phyloP scores from a whole-genome alignment of 2,797 vertebrate genomes.

The Gephyroberyx darwinii region DNA sequence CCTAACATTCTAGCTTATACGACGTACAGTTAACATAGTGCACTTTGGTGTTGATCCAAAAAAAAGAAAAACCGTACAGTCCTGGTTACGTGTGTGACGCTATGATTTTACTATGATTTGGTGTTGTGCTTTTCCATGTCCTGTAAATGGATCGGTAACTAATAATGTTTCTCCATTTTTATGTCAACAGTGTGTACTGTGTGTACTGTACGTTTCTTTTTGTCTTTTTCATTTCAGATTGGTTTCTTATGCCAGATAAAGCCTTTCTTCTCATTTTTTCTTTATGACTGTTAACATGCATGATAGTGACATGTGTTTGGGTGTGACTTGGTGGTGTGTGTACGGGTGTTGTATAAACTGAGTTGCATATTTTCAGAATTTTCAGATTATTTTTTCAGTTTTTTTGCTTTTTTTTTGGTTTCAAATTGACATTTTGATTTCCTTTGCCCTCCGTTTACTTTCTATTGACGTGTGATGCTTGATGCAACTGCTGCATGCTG shows the following conservation, averaged over 20 bases:
- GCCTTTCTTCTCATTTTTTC: slow-evolving; percentile 7
- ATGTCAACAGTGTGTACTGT: slow-evolving; percentile 39
- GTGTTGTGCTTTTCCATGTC: slow-evolving; percentile 22
- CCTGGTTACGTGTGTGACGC: slow-evolving; percentile 13
- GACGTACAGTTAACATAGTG: slow-evolving; percentile 74
- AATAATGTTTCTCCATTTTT: slow-evolving; percentile 41
- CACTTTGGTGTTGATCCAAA: slow-evolving; percentile 75
- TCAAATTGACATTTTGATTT: slow-evolving; percentile 8
- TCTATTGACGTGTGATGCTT: slow-evolving; percentile 66
- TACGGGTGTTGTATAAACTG: slow-evolving; percentile 17
- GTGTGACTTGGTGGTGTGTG: slow-evolving; percentile 42
- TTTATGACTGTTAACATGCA: slow-evolving; percentile 57
- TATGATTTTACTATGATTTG: slow-evolving; percentile 50
- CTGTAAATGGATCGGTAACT: slow-evolving; percentile 30
- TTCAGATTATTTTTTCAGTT: not conserved
- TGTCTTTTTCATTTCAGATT: slow-evolving; percentile 17
- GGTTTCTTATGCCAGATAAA: not conserved
- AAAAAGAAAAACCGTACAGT: not conserved
- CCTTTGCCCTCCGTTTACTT: slow-evolving; percentile 43
- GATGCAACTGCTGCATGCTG: slow-evolving; percentile 80
- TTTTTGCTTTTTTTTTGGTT: slow-evolving; percentile 16
- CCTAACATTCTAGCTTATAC: slow-evolving; percentile 66
- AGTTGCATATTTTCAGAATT: slow-evolving; percentile 6
- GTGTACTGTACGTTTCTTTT: slow-evolving; percentile 56
- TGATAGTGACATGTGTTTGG: slow-evolving; percentile 42